phyloP scores from a whole-genome alignment of 2,888 invertebrate genomes.

The Pocota personata region DNA sequence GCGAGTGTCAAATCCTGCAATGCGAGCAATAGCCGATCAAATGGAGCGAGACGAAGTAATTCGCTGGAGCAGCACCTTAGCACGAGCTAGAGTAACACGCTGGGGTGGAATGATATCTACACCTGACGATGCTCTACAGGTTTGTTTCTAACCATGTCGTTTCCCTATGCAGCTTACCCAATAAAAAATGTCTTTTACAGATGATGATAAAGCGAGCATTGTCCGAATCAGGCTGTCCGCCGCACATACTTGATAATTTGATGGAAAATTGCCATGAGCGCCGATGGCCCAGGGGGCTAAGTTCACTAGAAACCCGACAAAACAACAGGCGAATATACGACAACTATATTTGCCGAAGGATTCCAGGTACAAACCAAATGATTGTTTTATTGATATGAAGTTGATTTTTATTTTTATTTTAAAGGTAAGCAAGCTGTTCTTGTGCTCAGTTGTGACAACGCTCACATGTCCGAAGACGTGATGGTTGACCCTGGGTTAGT shows the following conservation, averaged over 20 bases:
- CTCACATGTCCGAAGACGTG: conserved; percentile 97
- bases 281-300: conserved; percentile 96
- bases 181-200: conserved; percentile 82
- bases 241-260: conserved; percentile 95
- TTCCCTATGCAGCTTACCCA: not conserved
- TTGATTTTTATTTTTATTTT: not conserved
- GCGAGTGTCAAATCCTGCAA: conserved; percentile 95
- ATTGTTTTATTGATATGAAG: not conserved
- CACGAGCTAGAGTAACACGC: conserved; percentile 94
- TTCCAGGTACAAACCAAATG: conserved; percentile 86
- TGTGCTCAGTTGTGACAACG: conserved; percentile 96
- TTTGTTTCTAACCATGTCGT: conserved; percentile 79
- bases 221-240: conserved; percentile 96
- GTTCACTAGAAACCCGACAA: conserved; percentile 96
- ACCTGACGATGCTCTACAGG: conserved; percentile 96
- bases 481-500: conserved; percentile 98
- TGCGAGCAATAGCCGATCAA: conserved; percentile 95
- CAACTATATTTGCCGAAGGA: conserved; percentile 96
- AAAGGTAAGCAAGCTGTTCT: conserved; percentile 97
- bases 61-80: conserved; percentile 92
- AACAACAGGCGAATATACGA: conserved; percentile 96
- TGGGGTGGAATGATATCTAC: conserved; percentile 99
- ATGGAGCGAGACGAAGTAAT: conserved; percentile 97
- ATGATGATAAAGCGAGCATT: conserved; percentile 96
- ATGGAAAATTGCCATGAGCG: conserved; percentile 99